Percentiles rank a stretch among this genome's conserved stretches.
Evolutionary conservation across 2,888 invertebrate genomes (phyloP).

Genomic region (Caenorhabditis wallacei): DNA sequence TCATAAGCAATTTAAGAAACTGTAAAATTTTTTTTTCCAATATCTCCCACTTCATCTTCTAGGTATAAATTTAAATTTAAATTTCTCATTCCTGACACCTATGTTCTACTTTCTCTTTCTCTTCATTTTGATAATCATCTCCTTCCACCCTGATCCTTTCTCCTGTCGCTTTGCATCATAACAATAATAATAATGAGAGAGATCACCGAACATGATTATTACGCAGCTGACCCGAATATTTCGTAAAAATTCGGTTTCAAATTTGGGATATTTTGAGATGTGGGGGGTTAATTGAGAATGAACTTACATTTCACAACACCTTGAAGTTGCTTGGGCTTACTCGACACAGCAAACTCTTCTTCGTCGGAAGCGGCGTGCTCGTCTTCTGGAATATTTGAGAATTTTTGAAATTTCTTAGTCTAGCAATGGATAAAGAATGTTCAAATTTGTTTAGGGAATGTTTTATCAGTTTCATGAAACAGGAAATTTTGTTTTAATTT

Average conservation of each 20-base stretch:
- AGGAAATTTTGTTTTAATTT: too few relatives aligned
- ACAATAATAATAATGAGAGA: constrained; percentile 27
- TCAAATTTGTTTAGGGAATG: too few relatives aligned
- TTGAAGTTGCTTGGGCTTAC: constrained; percentile 94
- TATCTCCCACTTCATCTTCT: too few relatives aligned
- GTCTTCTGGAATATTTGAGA: constrained; percentile 72
- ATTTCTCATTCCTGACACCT: not conserved
- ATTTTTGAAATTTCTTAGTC: too few relatives aligned
- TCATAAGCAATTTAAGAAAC: too few relatives aligned
- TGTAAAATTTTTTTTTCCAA: too few relatives aligned
- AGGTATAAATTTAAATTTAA: too few relatives aligned
- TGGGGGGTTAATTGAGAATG: not conserved
- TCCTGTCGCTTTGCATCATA: constrained; percentile 52
- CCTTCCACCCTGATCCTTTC: not conserved
- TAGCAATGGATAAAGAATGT: too few relatives aligned
- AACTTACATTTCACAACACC: constrained; percentile 92
- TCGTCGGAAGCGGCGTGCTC: constrained; percentile 78
- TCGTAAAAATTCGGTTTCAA: not conserved
- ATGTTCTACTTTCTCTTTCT: not conserved
- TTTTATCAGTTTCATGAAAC: too few relatives aligned
- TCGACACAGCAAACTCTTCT: constrained; percentile 84
- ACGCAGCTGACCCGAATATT: constrained; percentile 38
- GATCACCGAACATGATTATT: constrained; percentile 35
- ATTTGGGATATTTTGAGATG: not conserved
- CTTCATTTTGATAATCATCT: not conserved